phyloP scores from a whole-genome alignment of 2,888 invertebrate species.

The Apodemia hepburni region DNA sequence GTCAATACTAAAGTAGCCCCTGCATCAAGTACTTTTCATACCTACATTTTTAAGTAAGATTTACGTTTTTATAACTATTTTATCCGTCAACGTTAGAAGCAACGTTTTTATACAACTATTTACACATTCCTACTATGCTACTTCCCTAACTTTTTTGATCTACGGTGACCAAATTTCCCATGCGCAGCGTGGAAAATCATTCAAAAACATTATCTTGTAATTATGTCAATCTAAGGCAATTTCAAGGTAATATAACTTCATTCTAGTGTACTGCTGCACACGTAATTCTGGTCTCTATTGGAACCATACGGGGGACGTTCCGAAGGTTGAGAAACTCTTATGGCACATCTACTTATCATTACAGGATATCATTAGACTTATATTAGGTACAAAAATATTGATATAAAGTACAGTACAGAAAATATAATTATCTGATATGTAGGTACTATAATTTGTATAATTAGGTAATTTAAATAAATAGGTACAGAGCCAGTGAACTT shows the following conservation, averaged over 20 bases:
- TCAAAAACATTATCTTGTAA: not conserved
- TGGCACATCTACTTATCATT: not conserved
- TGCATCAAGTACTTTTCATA: not conserved
- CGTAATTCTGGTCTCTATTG: not conserved
- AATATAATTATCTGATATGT: not conserved
- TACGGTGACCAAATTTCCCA: not conserved
- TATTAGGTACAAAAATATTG: not conserved
- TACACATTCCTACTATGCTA: not conserved
- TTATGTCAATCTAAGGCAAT: not conserved
- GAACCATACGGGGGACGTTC: not conserved
- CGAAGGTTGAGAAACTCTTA: slow-evolving; percentile 2
- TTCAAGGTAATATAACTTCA: not conserved
- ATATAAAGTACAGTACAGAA: not conserved
- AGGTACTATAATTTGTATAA: not conserved
- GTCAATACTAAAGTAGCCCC: not conserved
- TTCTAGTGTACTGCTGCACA: not conserved
- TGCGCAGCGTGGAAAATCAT: not conserved
- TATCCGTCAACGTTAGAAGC: not conserved
- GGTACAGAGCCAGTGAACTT: too few species aligned
- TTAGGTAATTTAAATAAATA: too few species aligned
- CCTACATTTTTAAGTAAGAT: not conserved
- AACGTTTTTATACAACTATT: not conserved
- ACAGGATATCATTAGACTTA: not conserved
- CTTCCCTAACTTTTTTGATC: not conserved
- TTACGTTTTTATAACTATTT: not conserved